A percentile compares a stretch with the other conserved stretches of the same genome.
These are phyloP conservation scores for Cremastobaeus sp. DNA, from an alignment of 2,888 invertebrate genomes.

Conservation along the genomic window DNA sequence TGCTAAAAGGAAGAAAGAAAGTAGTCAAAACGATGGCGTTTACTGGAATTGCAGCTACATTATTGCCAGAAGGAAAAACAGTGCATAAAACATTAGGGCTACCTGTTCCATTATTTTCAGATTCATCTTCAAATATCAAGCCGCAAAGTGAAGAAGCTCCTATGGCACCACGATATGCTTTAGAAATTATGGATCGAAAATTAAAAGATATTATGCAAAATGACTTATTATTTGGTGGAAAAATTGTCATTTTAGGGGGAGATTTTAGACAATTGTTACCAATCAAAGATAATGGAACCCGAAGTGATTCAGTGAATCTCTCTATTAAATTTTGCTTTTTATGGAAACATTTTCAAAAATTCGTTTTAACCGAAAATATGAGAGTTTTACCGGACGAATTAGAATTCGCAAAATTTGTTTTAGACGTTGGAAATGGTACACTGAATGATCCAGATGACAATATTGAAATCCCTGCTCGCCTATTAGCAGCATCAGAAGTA, in stretches of 20 bases:
- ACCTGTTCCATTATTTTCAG: neutral
- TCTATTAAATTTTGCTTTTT: slow-evolving; percentile 9
- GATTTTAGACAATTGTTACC: slow-evolving; percentile 9
- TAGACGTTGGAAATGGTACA: neutral
- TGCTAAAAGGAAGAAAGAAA: neutral
- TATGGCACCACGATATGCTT: slow-evolving; percentile 6
- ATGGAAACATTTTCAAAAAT: slow-evolving; percentile 6
- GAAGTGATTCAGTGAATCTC: slow-evolving; percentile 1
- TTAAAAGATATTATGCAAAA: slow-evolving; percentile 7
- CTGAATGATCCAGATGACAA: neutral
- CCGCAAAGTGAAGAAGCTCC: neutral
- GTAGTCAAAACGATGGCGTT: neutral
- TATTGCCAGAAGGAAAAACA: slow-evolving; percentile 10
- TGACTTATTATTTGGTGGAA: neutral
- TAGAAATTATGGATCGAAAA: slow-evolving; percentile 1
- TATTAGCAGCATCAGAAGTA: neutral
- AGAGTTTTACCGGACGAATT: slow-evolving; percentile 15
- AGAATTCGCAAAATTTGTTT: slow-evolving; percentile 6
- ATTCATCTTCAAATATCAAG: neutral
- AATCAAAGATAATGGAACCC: neutral
- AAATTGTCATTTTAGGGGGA: slow-evolving; percentile 3
- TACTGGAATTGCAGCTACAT: too few relatives aligned
- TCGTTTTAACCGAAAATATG: slow-evolving; percentile 13
- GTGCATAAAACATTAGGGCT: slow-evolving; percentile 5
- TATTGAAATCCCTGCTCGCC: neutral